A percentile compares a stretch with the other conserved stretches of the same genome.
These are phyloP conservation scores for Harlomillsia oculata DNA, from an alignment of 1,140 invertebrate genomes.

Conservation along the genomic window DNA sequence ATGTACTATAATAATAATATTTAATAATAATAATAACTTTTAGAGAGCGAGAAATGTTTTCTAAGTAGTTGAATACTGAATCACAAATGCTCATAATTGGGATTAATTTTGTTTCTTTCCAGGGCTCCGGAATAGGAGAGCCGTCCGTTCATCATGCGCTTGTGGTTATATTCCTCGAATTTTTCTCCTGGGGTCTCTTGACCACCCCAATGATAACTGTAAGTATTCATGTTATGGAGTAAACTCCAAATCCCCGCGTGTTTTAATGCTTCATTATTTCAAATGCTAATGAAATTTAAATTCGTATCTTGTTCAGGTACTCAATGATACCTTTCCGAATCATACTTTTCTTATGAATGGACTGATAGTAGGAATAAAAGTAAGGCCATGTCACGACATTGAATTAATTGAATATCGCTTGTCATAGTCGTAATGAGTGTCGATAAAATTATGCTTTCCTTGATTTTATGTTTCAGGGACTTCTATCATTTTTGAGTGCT, in stretches of 20 bases:
- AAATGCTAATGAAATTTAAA: background rate
- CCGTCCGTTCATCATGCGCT: slow-evolving; percentile 95
- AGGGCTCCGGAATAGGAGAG: slow-evolving; percentile 78
- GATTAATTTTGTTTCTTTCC: slow-evolving; percentile 39
- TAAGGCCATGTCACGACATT: slow-evolving; percentile 36
- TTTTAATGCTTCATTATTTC: background rate
- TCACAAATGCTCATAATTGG: background rate
- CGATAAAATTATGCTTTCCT: background rate
- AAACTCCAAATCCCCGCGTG: background rate
- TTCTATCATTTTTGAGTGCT: slow-evolving; percentile 92
- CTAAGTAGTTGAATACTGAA: too few species aligned
- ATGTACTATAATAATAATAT: too few species aligned
- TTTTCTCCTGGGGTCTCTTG: slow-evolving; percentile 97
- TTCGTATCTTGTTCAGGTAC: slow-evolving; percentile 47
- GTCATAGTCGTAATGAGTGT: too few species aligned
- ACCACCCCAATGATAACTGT: slow-evolving; percentile 97
- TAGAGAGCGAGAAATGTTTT: too few species aligned
- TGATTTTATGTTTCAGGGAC: slow-evolving; percentile 56
- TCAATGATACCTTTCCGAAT: slow-evolving; percentile 95
- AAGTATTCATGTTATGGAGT: slow-evolving; percentile 40
- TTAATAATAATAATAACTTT: too few species aligned
- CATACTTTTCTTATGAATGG: slow-evolving; percentile 99
- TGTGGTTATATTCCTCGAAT: slow-evolving; percentile 98
- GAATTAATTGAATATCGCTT: background rate
- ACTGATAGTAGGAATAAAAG: slow-evolving; percentile 92